These are phyloP conservation scores for Simalia tracyae DNA, from an alignment of 2,797 vertebrate species.

Conservation along the genomic window DNA sequence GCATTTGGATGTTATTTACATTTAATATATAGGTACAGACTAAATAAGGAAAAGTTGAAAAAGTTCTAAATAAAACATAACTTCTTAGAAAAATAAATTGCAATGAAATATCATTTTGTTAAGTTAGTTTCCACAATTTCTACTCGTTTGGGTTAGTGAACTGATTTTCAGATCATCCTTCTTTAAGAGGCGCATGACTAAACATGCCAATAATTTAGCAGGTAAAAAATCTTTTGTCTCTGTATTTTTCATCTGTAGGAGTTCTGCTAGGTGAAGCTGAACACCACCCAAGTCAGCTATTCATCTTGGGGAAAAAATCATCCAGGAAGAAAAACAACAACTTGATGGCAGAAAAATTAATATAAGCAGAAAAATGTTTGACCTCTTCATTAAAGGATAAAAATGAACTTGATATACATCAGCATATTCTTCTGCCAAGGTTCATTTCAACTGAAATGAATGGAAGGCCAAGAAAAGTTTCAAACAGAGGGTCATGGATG, in stretches of 20 bases:
- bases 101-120: background rate
- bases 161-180: background rate
- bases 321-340: background rate
- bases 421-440: background rate
- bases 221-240: background rate
- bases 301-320: background rate
- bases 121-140: background rate
- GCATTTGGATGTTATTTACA: background rate
- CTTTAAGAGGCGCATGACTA: background rate
- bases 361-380: background rate
- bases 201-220: background rate
- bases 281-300: background rate
- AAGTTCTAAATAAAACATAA: background rate
- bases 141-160: background rate
- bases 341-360: background rate
- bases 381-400: constrained; percentile 9
- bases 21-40: too few relatives aligned
- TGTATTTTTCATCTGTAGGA: background rate
- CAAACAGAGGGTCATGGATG: too few relatives aligned
- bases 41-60: background rate
- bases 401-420: background rate
- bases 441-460: background rate
- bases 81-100: background rate
- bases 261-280: background rate
- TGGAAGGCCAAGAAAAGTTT: background rate